phyloP scores from a whole-genome alignment of 2,797 vertebrate genomes.

The Erethizon dorsatum region DNA sequence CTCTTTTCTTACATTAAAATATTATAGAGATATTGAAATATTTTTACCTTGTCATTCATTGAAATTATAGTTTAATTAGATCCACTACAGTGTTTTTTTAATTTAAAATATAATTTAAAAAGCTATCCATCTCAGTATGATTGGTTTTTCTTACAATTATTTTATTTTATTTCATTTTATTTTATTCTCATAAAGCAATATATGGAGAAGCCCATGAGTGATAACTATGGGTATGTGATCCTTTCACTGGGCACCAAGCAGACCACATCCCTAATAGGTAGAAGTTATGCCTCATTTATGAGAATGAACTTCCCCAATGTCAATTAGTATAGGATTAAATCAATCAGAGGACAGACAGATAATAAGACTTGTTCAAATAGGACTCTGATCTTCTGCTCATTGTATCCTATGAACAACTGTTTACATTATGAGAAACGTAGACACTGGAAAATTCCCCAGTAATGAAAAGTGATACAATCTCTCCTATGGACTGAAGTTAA shows the following conservation, averaged over 20 bases:
- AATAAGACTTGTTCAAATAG: not conserved
- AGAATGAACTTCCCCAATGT: not conserved
- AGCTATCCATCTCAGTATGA: not conserved
- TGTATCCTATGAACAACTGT: not conserved
- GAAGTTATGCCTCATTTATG: not conserved
- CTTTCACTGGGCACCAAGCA: not conserved
- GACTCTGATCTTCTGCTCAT: not conserved
- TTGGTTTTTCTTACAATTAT: not conserved
- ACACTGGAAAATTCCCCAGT: not conserved
- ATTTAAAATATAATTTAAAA: constrained; percentile 17
- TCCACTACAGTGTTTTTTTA: not conserved
- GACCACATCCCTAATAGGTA: not conserved
- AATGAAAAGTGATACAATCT: not conserved
- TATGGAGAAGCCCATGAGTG: not conserved
- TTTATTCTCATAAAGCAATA: not conserved
- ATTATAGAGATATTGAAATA: not conserved
- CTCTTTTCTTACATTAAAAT: not conserved
- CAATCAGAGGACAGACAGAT: not conserved
- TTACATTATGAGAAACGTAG: not conserved
- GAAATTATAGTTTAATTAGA: not conserved
- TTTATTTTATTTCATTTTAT: not conserved
- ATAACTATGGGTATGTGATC: not conserved
- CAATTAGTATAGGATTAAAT: not conserved
- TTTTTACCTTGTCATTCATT: not conserved
- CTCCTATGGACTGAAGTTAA: not conserved